Percentiles rank a stretch among this genome's conserved stretches.
Conservation (phyloP, 1,140 invertebrate species). For the Pseudoatta argentina region DNA sequence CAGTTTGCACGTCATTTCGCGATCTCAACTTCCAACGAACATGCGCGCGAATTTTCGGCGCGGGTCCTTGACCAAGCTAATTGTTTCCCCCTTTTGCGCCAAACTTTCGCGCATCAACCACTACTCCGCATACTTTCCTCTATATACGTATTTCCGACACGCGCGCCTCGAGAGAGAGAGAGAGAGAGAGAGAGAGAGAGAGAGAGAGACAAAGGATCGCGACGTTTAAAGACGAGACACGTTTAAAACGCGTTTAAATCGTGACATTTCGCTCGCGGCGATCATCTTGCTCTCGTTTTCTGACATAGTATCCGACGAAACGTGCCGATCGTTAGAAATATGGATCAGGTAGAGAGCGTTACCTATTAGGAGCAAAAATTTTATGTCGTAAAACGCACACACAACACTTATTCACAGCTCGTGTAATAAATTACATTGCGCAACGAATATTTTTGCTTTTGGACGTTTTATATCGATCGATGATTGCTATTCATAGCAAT, state of each 20-base stretch:
- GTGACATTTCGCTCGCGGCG: slow-evolving; percentile 38
- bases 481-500: neutral
- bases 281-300: slow-evolving; percentile 5
- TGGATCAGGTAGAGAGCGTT: neutral
- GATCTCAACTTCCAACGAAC: slow-evolving; percentile 83
- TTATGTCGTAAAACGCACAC: neutral
- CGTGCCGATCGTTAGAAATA: slow-evolving; percentile 7
- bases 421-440: neutral
- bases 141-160: slow-evolving; percentile 34
- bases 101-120: slow-evolving; percentile 67
- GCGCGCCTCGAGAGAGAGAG: slow-evolving; percentile 11
- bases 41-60: slow-evolving; percentile 82
- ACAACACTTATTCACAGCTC: neutral
- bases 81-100: slow-evolving; percentile 72
- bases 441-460: neutral
- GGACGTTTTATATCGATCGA: neutral
- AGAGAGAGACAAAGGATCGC: neutral
- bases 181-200: neutral
- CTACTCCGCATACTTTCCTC: slow-evolving; percentile 27
- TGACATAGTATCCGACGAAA: slow-evolving; percentile 9
- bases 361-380: neutral
- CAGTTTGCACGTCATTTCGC: slow-evolving; percentile 86
- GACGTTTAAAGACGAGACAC: slow-evolving; percentile 14
- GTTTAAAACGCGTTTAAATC: slow-evolving; percentile 24
- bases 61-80: slow-evolving; percentile 74